Evolutionary conservation across 1,140 invertebrate species (phyloP), one percentile per base, ranked within the genome.

Genomic region (Vanessa tameamea): DNA sequence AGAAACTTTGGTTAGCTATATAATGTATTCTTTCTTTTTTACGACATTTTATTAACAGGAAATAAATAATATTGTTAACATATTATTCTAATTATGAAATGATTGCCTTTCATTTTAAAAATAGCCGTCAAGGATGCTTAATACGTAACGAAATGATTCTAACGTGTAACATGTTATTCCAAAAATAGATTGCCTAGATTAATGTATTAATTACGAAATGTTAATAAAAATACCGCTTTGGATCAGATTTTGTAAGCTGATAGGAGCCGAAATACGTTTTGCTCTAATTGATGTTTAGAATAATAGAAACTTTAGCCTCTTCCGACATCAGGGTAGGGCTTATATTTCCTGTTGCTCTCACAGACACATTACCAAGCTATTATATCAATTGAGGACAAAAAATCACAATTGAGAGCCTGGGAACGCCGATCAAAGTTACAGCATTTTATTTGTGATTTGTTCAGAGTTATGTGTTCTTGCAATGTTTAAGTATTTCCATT

Each of bases 281-380:
- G 87, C 79, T 87, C 87, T 82, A 78, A 75, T 86, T 85, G 73
- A 67, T 63, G 64, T n/a, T n/a, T n/a, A n/a, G n/a, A n/a, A n/a
- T 64, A 69, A 69, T 68, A 75, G 79, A 81, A 79, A 88, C 78
- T 70, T 79, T 79, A 86, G 69, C 77, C 73, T 79, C 76, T 87
- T 87, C 82, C 82, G 83, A 78, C 72, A 83, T 79, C 53, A 83
- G 78, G 86, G 86, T 64, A 81, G 78, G 87, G 88, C 80, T 87
- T 82, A 72, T 74, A 77, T 91, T 91, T 91, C 89, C 87, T 87
- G 79, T 80, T 75, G 69, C 78, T 82, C 82, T 85, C 79, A 84
- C 78, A 84, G 78, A 76, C 75, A 79, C 74, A 73, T 78, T 83
- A 79, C 73, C 75, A 64, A 75, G 72, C 79, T 71, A 85, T 80